Base-by-base conservation (phyloP, 2,797 vertebrate species). In the Alosa sapidissima region DNA sequence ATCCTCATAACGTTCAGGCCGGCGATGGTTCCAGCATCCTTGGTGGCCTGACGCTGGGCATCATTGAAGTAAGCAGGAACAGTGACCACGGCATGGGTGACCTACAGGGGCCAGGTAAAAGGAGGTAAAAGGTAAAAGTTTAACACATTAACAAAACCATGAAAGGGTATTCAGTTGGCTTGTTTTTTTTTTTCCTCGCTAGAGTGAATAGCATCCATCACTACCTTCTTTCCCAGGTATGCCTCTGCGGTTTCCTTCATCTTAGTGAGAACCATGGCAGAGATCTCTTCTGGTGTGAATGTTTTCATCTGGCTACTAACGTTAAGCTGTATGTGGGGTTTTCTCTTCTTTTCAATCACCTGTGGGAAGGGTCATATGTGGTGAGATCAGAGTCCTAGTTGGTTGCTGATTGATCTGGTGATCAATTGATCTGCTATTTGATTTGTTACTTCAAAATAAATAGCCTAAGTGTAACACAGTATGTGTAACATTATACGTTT, bases 161-260 rank as follows among this genome's bases (percentile, higher is more conserved):
- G 41, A 5, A 51, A 51, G 11, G 8, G 52, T 54, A 54, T 54
- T 54, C 11, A 54, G 14, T 54, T 14, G 13, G 16, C 52, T 54
- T 54, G 49, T 51, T 51, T 51, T 51, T 11, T 11, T 51, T 51
- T 51, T 10, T 1, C 8, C 49, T 51, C 41, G 4, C 41, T 41
- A 41, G 41, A 41, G 41, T 41, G 4, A 41, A 41, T 41, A 28
- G 28, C 41, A 41, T 41, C 41, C 41, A 41, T 65, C 60, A 21
- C 88, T 93, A 99, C 98, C 90, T 98, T 98, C 92, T 98, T 97
- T 84, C 98, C 97, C 85, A 99, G 90, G 72, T 99, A 99, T 81
- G 97, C 98, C 87, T 99, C 98, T 47, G 98, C 98, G 1, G 98
- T 99, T 91, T 99, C 98, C 93, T 99, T 99, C 98, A 99, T 99